Base-by-base conservation (phyloP, 2,888 invertebrate genomes). In the Oeneis ivallda region DNA sequence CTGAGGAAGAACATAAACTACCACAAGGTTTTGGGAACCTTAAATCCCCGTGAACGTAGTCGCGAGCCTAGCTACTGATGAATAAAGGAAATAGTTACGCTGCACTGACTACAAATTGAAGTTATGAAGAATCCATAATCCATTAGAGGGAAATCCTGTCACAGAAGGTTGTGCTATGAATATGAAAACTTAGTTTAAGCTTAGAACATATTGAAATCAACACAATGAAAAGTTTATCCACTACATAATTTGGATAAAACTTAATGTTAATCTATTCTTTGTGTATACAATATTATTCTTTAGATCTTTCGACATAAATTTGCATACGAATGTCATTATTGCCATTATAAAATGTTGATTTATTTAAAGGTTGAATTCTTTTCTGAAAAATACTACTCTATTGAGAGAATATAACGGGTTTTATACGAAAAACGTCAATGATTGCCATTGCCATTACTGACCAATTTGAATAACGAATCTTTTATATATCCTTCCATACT, bases 271-370 rank as follows among this genome's bases (percentile, higher is more conserved):
- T 58, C 58, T 47, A 47, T 58, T 58, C 45, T 47, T 58, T 45
- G 32, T 34, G 11, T 53, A 37, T 34, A 34, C 45, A 58, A 58
- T 45, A 45, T 32, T 45, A 45, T 32, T 45, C 32, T 56, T 41
- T 41, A 56, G 37, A 37, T 47, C 11, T 19, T 49, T 49, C 50
- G 19, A 10, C n/a, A 37, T 60, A 52, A 26, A 52, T 61, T 61
- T 61, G 37, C 61, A 61, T 61, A 52, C 52, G 39, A 50, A 61
- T 52, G 17, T 15, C 61, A 61, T 52, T 52, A 52, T 61, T 61
- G 61, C 41, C 41, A 61, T 52, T 61, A 52, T 41, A 50, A 41
- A n/a, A 52, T 19, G 39, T 52, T 61, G 50, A 52, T 61, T 52
- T 52, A 61, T 41, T 10, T 50, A 32, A 50, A 41, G n/a, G 61